A percentile compares a stretch with the other conserved stretches of the same genome.
Conservation (phyloP, 35 echinoderm and acorn worm species). For the Apostichopus parvimensis region DNA sequence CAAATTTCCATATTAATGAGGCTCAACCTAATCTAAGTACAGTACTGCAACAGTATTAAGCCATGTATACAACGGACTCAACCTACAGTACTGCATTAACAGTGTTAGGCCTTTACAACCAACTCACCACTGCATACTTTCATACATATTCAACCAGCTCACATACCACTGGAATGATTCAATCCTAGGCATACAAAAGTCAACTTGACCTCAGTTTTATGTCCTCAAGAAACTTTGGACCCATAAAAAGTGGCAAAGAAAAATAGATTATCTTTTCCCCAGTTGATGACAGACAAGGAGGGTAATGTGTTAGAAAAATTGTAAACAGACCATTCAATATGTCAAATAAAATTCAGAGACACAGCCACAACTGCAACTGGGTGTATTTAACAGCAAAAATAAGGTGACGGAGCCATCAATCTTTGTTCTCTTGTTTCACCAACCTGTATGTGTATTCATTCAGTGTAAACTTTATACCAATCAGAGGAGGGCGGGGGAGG, state of each 20-base stretch:
- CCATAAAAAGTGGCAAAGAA: not conserved
- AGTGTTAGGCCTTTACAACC: too few relatives aligned
- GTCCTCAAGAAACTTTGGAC: not conserved
- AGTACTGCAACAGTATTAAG: too few relatives aligned
- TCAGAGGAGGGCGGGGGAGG: too few relatives aligned
- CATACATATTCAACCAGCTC: not conserved
- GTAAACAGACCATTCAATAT: constrained; percentile 46
- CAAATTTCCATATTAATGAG: too few relatives aligned
- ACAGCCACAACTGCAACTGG: not conserved
- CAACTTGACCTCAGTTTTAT: constrained; percentile 39
- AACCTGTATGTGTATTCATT: too few relatives aligned
- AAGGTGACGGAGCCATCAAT: too few relatives aligned
- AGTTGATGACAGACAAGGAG: constrained; percentile 34
- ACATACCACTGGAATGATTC: constrained; percentile 34
- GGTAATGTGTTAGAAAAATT: constrained; percentile 40
- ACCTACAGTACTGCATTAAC: too few relatives aligned
- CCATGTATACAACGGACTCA: too few relatives aligned
- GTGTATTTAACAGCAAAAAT: not conserved
- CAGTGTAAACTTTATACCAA: too few relatives aligned
- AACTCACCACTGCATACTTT: too few relatives aligned
- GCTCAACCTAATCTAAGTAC: too few relatives aligned
- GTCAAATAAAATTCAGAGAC: constrained; percentile 5
- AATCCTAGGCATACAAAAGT: constrained; percentile 4
- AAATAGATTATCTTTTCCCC: not conserved
- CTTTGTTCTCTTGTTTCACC: too few relatives aligned